phyloP scores from a whole-genome alignment of 1,140 invertebrate species.

The Bombus balteatus region DNA sequence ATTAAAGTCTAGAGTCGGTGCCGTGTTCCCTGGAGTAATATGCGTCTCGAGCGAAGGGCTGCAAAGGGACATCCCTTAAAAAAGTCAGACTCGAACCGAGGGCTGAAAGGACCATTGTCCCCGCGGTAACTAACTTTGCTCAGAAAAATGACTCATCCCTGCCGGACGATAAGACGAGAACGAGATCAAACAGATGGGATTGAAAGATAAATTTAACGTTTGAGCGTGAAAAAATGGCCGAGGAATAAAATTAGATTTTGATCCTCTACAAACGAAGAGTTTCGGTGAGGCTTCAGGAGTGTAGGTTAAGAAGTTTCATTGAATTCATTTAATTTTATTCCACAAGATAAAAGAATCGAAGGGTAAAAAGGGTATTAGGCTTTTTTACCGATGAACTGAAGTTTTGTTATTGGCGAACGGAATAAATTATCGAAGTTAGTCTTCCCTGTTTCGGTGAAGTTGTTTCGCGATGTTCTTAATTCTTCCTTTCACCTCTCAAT shows the following conservation, averaged over 20 bases:
- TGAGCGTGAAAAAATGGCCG: not conserved
- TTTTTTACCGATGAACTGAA: too few relatives aligned
- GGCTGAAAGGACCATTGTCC: constrained; percentile 47
- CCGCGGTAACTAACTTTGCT: constrained; percentile 23
- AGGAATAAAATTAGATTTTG: not conserved
- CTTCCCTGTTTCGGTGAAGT: too few relatives aligned
- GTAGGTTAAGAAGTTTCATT: too few relatives aligned
- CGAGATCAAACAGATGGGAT: not conserved
- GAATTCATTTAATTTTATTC: too few relatives aligned
- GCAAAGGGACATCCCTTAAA: constrained; percentile 61
- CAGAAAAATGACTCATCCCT: constrained; percentile 57
- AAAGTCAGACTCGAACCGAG: constrained; percentile 63
- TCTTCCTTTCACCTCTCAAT: too few relatives aligned
- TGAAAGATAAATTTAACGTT: not conserved
- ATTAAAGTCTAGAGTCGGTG: constrained; percentile 72
- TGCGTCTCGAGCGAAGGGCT: constrained; percentile 54
- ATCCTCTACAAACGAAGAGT: too few relatives aligned
- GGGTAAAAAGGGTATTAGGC: too few relatives aligned
- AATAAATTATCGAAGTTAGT: too few relatives aligned
- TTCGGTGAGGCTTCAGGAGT: too few relatives aligned
- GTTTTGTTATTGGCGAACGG: too few relatives aligned
- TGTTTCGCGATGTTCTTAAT: too few relatives aligned
- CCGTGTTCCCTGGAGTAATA: constrained; percentile 70
- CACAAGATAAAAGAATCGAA: too few relatives aligned
- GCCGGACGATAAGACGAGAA: not conserved